Evolutionary conservation across 2,113 vertebrate species (phyloP).

Genomic region (Ceyx cyanopectus): DNA sequence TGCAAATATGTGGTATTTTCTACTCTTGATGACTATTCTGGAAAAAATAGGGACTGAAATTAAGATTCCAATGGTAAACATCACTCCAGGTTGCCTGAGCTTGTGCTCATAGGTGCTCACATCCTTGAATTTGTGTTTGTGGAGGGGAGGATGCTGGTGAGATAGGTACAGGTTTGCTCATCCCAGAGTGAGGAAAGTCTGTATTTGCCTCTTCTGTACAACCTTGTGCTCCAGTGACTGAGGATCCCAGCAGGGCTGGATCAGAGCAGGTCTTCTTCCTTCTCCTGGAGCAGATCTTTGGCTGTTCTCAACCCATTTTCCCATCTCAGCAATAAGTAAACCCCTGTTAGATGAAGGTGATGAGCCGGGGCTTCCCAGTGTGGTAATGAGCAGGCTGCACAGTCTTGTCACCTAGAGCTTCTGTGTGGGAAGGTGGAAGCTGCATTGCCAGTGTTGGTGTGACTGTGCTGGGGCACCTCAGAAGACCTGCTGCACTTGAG

Average conservation of each 20-base stretch:
- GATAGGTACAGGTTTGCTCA: background rate
- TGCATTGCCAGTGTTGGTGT: background rate
- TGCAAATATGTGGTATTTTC: background rate
- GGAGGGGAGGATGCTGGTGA: background rate
- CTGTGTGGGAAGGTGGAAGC: background rate
- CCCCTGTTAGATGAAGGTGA: background rate
- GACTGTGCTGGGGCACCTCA: background rate
- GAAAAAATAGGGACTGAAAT: background rate
- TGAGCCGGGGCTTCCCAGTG: background rate
- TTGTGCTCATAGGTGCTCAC: background rate
- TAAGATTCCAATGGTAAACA: accelerated
- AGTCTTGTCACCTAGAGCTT: background rate
- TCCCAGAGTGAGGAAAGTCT: background rate
- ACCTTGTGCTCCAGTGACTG: background rate
- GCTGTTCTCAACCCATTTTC: background rate
- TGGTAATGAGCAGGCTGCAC: background rate
- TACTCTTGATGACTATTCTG: background rate
- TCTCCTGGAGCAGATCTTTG: background rate
- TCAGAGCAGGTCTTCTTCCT: background rate
- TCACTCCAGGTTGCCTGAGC: background rate
- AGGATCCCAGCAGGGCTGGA: background rate
- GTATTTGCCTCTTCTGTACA: background rate
- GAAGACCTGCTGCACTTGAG: background rate
- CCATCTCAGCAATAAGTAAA: background rate
- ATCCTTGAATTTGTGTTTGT: background rate